Evolutionary conservation across 2,888 invertebrate genomes (phyloP).

Genomic region (Tribolium freemani): DNA sequence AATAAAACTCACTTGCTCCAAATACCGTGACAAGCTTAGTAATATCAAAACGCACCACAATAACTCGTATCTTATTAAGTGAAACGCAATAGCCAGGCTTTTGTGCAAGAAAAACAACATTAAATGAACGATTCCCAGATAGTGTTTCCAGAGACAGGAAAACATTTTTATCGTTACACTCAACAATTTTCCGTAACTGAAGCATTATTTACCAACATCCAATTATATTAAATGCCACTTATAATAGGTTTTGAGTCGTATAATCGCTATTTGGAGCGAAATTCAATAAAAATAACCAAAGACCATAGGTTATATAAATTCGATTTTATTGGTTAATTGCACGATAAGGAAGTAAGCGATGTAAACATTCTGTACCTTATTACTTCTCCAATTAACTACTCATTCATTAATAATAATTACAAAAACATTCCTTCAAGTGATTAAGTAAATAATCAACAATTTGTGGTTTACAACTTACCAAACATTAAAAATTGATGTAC

Average conservation of each 20-base stretch:
- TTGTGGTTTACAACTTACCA: not conserved
- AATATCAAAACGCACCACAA: constrained; percentile 53
- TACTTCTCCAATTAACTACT: not conserved
- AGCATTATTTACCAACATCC: not conserved
- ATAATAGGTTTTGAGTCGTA: not conserved
- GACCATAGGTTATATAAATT: constrained; percentile 39
- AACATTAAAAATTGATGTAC: not conserved
- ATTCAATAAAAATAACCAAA: constrained; percentile 25
- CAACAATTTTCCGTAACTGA: not conserved
- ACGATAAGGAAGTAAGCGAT: not conserved
- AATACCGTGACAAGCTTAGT: constrained; percentile 50
- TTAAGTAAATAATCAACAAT: not conserved
- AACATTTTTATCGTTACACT: not conserved
- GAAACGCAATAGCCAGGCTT: not conserved
- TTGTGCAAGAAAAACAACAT: not conserved
- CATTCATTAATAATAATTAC: not conserved
- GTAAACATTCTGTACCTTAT: constrained; percentile 27
- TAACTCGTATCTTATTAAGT: constrained; percentile 29
- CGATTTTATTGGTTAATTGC: constrained; percentile 15
- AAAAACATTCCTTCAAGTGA: not conserved
- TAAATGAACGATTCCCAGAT: constrained; percentile 7
- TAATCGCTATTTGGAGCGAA: not conserved
- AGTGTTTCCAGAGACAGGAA: constrained; percentile 18
- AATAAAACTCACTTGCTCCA: constrained; percentile 54
- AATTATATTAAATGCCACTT: not conserved